Base-by-base conservation (phyloP, 2,797 vertebrate species). In the Rhadinocentrus ornatus region DNA sequence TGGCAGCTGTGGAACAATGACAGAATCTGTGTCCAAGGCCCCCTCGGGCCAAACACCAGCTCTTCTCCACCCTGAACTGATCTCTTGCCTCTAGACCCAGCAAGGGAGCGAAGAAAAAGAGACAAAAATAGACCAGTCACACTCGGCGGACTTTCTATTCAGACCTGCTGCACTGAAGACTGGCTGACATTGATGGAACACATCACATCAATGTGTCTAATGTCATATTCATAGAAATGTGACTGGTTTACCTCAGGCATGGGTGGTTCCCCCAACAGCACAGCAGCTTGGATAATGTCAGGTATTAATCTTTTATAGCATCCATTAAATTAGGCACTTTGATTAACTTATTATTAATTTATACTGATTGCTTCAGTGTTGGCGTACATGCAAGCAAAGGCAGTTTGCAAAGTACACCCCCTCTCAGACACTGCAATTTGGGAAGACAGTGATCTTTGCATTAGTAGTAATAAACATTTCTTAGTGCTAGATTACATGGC, bases 1-100 rank as follows among this genome's bases (percentile, higher is more conserved):
- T 81, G 91, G 90, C 92, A 93, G 93, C 92, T 94, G 93, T 93
- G 93, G 91, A 91, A 94, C 93, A 93, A 91, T 92, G 92, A 93
- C 92, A 92, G 93, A 91, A 89, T 93, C 89, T 90, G 86, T 92
- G 90, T 93, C 93, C 93, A 85, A 82, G 73, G 75, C 80, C 82
- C 91, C 92, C 89, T 73, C 78, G 69, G 91, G 92, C 90, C 85
- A 91, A 93, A 93, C 92, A 93, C 92, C 91, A 92, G 90, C 90
- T 92, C 87, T 86, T 78, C 91, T 92, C 87, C 90, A 90, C 86
- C 82, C 86, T 84, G 81, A 91, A 91, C 91, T 91, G 90, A 93
- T 93, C 92, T 88, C 82, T 86, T 64, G 87, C 91, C 90, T 87
- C 84, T 73, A 77, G 86, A 86, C 67, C 66, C 82, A 71, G 68